Percentiles rank a stretch among this genome's conserved stretches.
Evolutionary conservation across 2,797 vertebrate species (phyloP).

Genomic region (Coilia nasus): DNA sequence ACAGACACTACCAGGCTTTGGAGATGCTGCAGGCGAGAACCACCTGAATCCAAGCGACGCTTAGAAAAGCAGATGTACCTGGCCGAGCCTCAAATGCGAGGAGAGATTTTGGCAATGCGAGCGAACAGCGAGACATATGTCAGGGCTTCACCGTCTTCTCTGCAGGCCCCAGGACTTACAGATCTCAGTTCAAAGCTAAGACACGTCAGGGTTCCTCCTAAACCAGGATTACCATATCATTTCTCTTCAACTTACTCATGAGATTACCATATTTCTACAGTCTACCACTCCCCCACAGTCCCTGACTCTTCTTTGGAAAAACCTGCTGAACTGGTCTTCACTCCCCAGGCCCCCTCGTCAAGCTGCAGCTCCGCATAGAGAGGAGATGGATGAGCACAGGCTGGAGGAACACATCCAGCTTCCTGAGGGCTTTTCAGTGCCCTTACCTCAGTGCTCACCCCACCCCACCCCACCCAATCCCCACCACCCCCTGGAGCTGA

Average conservation of each 20-base stretch:
- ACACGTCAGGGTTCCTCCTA: slow-evolving; percentile 62
- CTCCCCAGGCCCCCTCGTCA: background rate
- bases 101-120: background rate
- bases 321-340: slow-evolving; percentile 13
- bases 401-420: slow-evolving; percentile 7
- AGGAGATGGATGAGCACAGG: background rate
- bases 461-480: background rate
- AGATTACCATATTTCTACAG: slow-evolving; percentile 27
- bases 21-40: background rate
- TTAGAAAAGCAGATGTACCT: background rate
- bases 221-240: slow-evolving; percentile 63
- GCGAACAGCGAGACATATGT: background rate
- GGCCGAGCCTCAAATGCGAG: background rate
- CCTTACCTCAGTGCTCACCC: background rate
- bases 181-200: slow-evolving; percentile 62
- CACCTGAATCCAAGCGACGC: background rate
- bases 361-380: background rate
- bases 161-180: background rate
- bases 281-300: slow-evolving; percentile 3
- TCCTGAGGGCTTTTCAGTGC: background rate
- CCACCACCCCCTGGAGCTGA: background rate
- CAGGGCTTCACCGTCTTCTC: slow-evolving; percentile 10
- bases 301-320: slow-evolving; percentile 17
- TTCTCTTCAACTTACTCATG: slow-evolving; percentile 48
- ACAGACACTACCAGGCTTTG: background rate